Evolutionary conservation across 2,113 vertebrate species (phyloP).

Genomic region (Chionis minor): DNA sequence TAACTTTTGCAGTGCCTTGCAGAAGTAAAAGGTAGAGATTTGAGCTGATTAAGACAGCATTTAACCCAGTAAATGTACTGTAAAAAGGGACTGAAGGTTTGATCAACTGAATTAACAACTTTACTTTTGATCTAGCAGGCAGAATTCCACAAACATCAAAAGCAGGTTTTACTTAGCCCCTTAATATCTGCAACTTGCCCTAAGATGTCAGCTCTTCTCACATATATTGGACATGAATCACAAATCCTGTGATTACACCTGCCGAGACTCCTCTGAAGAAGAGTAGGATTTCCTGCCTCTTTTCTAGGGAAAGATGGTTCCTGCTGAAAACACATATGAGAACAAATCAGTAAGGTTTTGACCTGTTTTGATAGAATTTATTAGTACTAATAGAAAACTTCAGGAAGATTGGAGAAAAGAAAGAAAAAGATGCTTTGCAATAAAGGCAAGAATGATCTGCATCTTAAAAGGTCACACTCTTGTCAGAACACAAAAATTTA

Average conservation of each 20-base stretch:
- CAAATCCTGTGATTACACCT: slow-evolving; percentile 32
- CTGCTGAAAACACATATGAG: slow-evolving; percentile 1
- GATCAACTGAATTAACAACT: slow-evolving; percentile 40
- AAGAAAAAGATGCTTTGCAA: slow-evolving; percentile 14
- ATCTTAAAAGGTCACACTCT: neutral
- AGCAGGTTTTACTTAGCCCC: slow-evolving; percentile 9
- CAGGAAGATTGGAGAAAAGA: neutral
- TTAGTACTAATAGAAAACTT: slow-evolving; percentile 42
- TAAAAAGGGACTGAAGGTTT: neutral
- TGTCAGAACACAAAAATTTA: slow-evolving; percentile 38
- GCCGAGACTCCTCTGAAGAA: slow-evolving; percentile 17
- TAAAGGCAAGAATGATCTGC: slow-evolving; percentile 5
- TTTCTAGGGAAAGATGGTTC: neutral
- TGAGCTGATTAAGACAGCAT: neutral
- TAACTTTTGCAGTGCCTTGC: neutral
- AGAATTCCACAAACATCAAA: slow-evolving; percentile 27
- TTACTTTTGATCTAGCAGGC: slow-evolving; percentile 6
- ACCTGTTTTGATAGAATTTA: slow-evolving; percentile 41
- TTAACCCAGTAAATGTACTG: neutral
- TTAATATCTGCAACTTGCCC: slow-evolving; percentile 24
- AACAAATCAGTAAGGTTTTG: slow-evolving; percentile 43
- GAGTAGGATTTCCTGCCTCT: neutral
- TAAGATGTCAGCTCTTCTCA: slow-evolving; percentile 24
- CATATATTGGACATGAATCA: slow-evolving; percentile 24
- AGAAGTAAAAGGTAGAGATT: neutral